Evolutionary conservation across 2,888 invertebrate genomes (phyloP).

Genomic region (Lepidocyrtinus sp.): DNA sequence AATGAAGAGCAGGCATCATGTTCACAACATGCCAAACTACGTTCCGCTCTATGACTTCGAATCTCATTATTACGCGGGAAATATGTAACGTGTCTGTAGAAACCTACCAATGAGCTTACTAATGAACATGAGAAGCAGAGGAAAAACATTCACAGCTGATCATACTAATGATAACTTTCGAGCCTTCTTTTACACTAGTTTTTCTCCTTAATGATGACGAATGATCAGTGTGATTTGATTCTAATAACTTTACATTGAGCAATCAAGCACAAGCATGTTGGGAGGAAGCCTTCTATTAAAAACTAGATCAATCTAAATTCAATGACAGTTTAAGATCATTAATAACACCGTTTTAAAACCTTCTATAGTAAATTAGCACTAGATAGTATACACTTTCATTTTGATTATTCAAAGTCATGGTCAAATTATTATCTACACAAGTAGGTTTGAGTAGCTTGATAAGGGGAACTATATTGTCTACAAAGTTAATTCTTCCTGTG

Average conservation of each 20-base stretch:
- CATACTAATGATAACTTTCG: conserved; percentile 20
- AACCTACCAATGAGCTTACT: background rate
- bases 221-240: conserved; percentile 25
- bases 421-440: no score
- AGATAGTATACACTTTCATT: background rate
- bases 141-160: conserved; percentile 3
- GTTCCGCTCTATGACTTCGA: conserved; percentile 33
- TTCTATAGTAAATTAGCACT: background rate
- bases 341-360: conserved; percentile 1
- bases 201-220: conserved; percentile 37
- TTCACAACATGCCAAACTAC: conserved; percentile 37
- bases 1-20: conserved; percentile 22
- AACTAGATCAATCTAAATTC: conserved; percentile 44
- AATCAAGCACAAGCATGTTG: background rate
- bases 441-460: no score
- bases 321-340: conserved; percentile 38
- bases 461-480: no score
- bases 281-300: background rate
- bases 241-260: conserved; percentile 7
- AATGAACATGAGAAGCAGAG: background rate
- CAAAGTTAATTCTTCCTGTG: conserved; percentile 3
- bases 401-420: conserved; percentile 5
- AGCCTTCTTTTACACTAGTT: background rate
- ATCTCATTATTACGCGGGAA: conserved; percentile 27
- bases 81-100: conserved; percentile 10